phyloP scores from a whole-genome alignment of 2,113 vertebrate species.

The Typhlomys cinereus region DNA sequence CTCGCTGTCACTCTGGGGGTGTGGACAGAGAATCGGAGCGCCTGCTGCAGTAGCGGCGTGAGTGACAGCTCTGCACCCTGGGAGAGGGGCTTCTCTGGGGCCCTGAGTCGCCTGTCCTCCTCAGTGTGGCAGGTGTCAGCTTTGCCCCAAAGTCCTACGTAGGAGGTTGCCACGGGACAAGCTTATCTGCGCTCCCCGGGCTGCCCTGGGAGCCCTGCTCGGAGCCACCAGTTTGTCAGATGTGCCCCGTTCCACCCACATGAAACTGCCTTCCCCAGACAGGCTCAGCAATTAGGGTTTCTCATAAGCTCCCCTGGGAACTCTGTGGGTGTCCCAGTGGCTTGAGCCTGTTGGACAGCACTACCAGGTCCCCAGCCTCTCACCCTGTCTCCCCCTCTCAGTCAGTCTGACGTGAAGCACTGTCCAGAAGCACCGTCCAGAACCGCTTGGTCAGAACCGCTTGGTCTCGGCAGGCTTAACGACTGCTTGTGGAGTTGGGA shows the following conservation, averaged over 20 bases:
- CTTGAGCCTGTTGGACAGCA: neutral
- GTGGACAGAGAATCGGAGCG: neutral
- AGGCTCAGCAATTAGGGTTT: neutral
- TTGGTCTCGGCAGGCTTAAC: neutral
- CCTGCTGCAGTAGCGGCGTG: neutral
- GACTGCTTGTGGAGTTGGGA: neutral
- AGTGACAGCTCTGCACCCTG: neutral
- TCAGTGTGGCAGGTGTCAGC: neutral
- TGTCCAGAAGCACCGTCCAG: neutral
- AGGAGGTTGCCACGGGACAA: neutral
- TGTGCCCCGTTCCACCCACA: neutral
- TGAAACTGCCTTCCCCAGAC: rapidly evolving
- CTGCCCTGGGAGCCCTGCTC: neutral
- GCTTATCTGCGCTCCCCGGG: neutral
- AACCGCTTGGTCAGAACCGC: neutral
- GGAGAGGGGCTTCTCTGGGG: neutral
- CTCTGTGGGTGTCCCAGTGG: rapidly evolving
- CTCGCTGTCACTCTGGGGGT: neutral
- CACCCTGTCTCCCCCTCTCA: neutral
- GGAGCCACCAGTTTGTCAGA: neutral
- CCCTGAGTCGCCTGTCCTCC: neutral
- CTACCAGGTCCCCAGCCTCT: neutral
- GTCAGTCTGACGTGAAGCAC: neutral
- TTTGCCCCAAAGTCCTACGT: neutral
- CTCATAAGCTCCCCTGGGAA: neutral